Evolutionary conservation across 2,797 vertebrate species (phyloP).

Genomic region (Amblyopsis hoosieri): DNA sequence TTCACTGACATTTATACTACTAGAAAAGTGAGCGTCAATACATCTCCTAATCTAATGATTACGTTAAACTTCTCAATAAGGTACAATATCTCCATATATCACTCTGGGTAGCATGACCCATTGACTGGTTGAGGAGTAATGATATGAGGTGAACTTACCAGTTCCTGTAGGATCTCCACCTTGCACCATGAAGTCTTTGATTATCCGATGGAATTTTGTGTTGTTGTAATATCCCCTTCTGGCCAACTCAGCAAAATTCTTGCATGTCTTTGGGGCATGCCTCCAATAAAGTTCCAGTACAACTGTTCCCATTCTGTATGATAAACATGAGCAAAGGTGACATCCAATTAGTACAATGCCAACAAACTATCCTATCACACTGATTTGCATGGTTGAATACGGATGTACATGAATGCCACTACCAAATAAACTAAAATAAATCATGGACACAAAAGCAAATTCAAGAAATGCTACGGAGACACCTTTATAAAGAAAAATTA

Average conservation of each 20-base stretch:
- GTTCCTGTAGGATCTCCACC: conserved; percentile 91
- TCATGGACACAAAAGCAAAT: no score
- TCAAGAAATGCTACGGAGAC: neutral
- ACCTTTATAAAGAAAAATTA: no score
- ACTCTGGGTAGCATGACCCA: no score
- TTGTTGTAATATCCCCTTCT: conserved; percentile 92
- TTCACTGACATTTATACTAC: no score
- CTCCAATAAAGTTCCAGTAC: conserved; percentile 93
- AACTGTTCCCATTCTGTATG: conserved; percentile 84
- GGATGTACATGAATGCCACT: no score
- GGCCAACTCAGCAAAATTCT: conserved; percentile 90
- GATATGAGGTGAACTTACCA: conserved; percentile 65
- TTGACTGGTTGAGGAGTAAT: neutral
- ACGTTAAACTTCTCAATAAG: no score
- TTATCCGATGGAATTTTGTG: conserved; percentile 91
- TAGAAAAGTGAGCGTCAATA: no score
- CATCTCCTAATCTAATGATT: no score
- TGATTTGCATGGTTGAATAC: no score
- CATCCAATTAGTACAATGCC: neutral
- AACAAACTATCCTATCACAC: neutral
- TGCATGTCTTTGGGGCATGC: conserved; percentile 91
- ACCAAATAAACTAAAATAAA: no score
- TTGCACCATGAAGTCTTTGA: conserved; percentile 96
- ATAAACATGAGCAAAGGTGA: neutral
- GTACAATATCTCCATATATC: no score